Evolutionary conservation across 2,797 vertebrate species (phyloP).

Genomic region (Sebastes itinus): DNA sequence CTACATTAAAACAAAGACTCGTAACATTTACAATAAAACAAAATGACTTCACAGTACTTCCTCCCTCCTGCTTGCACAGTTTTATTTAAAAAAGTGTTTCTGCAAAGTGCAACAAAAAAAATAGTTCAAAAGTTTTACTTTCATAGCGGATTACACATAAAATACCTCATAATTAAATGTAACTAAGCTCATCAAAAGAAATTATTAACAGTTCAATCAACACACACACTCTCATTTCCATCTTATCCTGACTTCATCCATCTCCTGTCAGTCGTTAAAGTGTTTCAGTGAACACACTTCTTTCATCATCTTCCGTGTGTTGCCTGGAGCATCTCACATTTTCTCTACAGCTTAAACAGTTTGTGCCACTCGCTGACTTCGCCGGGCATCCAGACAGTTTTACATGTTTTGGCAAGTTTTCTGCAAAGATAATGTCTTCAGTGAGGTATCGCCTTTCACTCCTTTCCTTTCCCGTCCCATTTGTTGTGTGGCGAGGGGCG

Average conservation of each 20-base stretch:
- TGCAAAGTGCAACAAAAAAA: background rate
- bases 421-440: conserved; percentile 47
- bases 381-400: conserved; percentile 15
- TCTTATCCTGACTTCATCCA: background rate
- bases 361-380: background rate
- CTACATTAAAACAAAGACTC: background rate
- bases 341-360: background rate
- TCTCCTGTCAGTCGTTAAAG: conserved; percentile 7
- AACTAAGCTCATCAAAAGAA: background rate
- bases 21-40: background rate
- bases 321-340: background rate
- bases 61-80: background rate
- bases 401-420: conserved; percentile 59
- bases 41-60: background rate
- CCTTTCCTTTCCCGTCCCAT: conserved; percentile 34
- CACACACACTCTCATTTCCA: background rate
- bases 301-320: conserved; percentile 3
- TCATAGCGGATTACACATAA: background rate
- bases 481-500: conserved; percentile 37
- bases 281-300: background rate
- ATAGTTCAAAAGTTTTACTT: background rate
- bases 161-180: background rate
- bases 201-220: background rate
- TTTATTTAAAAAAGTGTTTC: background rate
- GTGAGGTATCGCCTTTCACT: conserved; percentile 63